Base-by-base conservation (phyloP, 2,888 invertebrate species). In the Dendrolimus pini region DNA sequence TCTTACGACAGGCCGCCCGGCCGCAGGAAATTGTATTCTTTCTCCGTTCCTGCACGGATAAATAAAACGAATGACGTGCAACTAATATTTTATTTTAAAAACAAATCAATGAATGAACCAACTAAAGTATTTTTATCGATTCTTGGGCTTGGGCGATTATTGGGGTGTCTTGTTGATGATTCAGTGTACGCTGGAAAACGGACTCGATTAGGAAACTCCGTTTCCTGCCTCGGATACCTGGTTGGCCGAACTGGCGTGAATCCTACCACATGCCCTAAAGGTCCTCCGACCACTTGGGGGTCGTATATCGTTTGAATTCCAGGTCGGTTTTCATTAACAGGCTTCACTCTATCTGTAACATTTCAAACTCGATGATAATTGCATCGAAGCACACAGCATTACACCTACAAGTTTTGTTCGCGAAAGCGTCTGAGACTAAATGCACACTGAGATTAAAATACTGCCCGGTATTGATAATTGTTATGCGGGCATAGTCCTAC, bases 71-170 rank as follows among this genome's bases (percentile, higher is more conserved):
- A 30, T 30, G 6, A 6, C 30, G 3, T 30, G 6, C 30, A 47
- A 47, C 2, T 47, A 47, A 9, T 47, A 47, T 63, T 78, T 83
- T 80, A 80, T 82, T 86, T 75, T 62, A 85, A 81, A 56, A 89
- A 74, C 60, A 89, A 77, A 71, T 87, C 85, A 53, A 88, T 65
- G 63, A 89, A 89, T 1, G 89, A 89, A 59, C 84, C 82, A 41
- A 89, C 56, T 61, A 89, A 70, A 56, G 75, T 74, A 56, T 70
- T 70, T 60, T 68, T 70, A 52, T 69, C 72, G 60, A 68, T 74
- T 61, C 79, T 69, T 6, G 74, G 69, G 59, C 77, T 71, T 58
- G 69, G 66, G 9, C 65, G 65, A 65, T 68, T 65, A 18, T 62
- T 65, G n/a, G 67, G 54, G 58, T 69, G 57, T 42, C 57, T 42